These are phyloP conservation scores for Calameuta filiformis DNA, from an alignment of 2,888 invertebrate species.

Conservation along the genomic window DNA sequence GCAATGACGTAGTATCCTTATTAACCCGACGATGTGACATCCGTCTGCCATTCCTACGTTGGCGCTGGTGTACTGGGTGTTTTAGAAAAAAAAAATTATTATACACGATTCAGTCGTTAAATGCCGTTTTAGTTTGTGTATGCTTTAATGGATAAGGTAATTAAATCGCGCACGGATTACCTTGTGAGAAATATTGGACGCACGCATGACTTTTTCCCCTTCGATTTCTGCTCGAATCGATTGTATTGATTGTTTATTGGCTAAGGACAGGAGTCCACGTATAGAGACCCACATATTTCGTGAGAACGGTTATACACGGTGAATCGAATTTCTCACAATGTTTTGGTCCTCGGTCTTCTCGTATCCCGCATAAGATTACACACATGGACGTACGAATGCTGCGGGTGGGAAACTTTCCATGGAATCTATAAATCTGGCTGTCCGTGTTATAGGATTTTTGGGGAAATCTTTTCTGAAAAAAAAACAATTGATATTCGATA, in stretches of 20 bases:
- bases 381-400: slow-evolving; percentile 21
- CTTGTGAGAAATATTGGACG: neutral
- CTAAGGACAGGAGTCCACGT: neutral
- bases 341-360: slow-evolving; percentile 15
- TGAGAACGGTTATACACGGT: slow-evolving; percentile 40
- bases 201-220: neutral
- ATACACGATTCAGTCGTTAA: too few species aligned
- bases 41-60: slow-evolving; percentile 36
- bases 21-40: slow-evolving; percentile 50
- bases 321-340: slow-evolving; percentile 42
- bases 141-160: neutral
- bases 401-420: slow-evolving; percentile 23
- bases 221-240: neutral
- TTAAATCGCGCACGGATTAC: neutral
- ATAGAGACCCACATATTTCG: slow-evolving; percentile 49
- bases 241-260: neutral
- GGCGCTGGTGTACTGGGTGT: slow-evolving; percentile 33
- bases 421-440: slow-evolving; percentile 2
- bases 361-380: slow-evolving; percentile 47
- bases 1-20: slow-evolving; percentile 54
- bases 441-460: neutral
- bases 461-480: neutral
- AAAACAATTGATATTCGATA: neutral
- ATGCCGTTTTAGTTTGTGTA: too few species aligned
- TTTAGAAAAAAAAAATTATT: slow-evolving; percentile 5